Conservation (phyloP, 2,797 vertebrate genomes). For the Pseudomugil tenellus region DNA sequence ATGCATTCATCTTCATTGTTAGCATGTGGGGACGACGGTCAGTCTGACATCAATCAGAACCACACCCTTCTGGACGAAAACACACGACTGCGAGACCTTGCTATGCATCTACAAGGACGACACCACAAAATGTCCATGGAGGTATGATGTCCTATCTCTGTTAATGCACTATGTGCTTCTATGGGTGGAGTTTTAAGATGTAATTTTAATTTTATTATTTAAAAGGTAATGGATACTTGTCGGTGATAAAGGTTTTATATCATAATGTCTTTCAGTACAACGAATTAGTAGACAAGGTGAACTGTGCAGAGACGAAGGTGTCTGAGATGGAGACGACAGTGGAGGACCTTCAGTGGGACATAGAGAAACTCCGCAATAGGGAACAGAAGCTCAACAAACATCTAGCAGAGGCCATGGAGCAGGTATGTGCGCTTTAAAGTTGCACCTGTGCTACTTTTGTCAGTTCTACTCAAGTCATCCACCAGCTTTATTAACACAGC, state of each 20-base stretch:
- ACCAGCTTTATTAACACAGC: neutral
- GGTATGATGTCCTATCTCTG: constrained; percentile 66
- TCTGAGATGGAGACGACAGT: constrained; percentile 95
- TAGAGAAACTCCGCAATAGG: constrained; percentile 92
- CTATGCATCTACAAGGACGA: constrained; percentile 89
- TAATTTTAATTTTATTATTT: neutral
- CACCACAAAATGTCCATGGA: constrained; percentile 94
- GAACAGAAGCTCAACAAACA: constrained; percentile 95
- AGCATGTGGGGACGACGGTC: constrained; percentile 82
- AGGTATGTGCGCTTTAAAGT: constrained; percentile 67
- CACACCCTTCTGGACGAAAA: constrained; percentile 87
- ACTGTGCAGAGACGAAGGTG: constrained; percentile 93
- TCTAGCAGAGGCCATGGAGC: constrained; percentile 92
- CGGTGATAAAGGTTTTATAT: neutral
- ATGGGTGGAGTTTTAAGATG: neutral
- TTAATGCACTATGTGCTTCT: neutral
- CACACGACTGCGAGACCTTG: constrained; percentile 86
- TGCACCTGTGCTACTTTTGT: neutral
- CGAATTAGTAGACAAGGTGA: constrained; percentile 94
- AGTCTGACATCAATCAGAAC: constrained; percentile 76
- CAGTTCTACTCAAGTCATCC: too few relatives aligned
- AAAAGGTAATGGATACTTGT: neutral
- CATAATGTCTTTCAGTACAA: constrained; percentile 83
- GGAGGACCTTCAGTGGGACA: constrained; percentile 96
- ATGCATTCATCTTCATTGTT: neutral